These are phyloP conservation scores for Ptychobarbus kaznakovi DNA, from an alignment of 2,797 vertebrate species.

Conservation along the genomic window DNA sequence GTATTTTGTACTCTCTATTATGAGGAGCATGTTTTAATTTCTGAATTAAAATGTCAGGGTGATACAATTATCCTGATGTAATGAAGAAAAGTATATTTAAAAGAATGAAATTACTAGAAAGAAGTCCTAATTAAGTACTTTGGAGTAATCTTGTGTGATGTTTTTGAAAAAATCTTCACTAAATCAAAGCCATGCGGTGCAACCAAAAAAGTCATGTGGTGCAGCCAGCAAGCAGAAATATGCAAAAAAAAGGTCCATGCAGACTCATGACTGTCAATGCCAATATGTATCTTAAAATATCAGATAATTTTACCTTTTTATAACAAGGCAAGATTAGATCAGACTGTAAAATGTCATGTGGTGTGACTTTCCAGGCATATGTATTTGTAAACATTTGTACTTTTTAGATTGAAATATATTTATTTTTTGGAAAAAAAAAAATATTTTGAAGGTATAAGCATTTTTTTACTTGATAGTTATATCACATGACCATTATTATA, in stretches of 20 bases:
- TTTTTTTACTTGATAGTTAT: neutral
- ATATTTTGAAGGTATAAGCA: neutral
- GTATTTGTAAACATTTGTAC: neutral
- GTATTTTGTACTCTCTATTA: neutral
- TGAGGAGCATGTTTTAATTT: constrained; percentile 7
- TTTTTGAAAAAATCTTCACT: neutral
- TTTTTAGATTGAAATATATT: neutral
- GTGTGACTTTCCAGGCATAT: neutral
- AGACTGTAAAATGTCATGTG: neutral
- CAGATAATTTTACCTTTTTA: neutral
- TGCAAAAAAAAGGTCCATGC: neutral
- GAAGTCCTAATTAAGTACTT: neutral
- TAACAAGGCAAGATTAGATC: neutral
- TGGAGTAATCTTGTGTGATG: neutral
- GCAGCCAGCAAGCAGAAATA: neutral
- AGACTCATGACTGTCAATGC: neutral
- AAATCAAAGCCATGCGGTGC: neutral
- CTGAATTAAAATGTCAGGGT: neutral
- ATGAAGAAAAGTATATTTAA: neutral
- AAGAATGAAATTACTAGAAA: neutral
- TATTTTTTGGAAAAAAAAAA: neutral
- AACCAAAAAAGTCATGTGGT: neutral
- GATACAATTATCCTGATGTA: neutral
- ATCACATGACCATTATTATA: neutral
- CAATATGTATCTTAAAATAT: neutral